Evolutionary conservation across 2,888 invertebrate species (phyloP), one percentile per base, ranked within the genome.

Genomic region (Dasypogon diadema): DNA sequence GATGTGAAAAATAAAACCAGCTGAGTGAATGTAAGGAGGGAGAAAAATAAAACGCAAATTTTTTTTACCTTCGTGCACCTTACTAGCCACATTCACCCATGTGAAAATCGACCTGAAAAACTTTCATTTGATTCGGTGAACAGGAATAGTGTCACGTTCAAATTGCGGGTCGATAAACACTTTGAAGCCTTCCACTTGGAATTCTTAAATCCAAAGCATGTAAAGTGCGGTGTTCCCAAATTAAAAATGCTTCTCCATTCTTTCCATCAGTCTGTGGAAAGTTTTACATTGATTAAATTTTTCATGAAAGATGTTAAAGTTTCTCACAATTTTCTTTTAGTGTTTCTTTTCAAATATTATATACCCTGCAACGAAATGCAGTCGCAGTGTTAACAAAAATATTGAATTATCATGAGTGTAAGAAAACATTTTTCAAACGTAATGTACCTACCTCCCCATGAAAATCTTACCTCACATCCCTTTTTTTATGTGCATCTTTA

Each of bases 121-220:
- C 22, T 16, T 48, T 12, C 12, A 42, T 42, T 48, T 14, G 65
- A 48, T 46, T 65, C 10, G n/a, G n/a, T 46, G 48, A 65, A 65
- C 46, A 65, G 65, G 26, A 65, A 65, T 65, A 46, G 65, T 65
- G 65, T 65, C 65, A 65, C 65, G 65, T 65, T 24, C 65, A 46
- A 65, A 65, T 65, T 65, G 24, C 22, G 46, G 48, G 48, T 65
- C 48, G 65, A 48, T 65, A 42, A 65, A 65, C 65, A 65, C 48
- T 65, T 65, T 65, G 46, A 65, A 42, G n/a, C 42, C 42, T 6
- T 42, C n/a, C 6, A 12, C 3, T 42, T 42, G 42, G 12, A 42
- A 42, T 42, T 42, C 42, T 12, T 42, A 42, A 42, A 42, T 42
- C n/a, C 42, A n/a, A 42, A 42, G 42, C 42, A 42, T 42, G 42